phyloP scores from a whole-genome alignment of 2,797 vertebrate species.

The Tauraco hartlaubi region DNA sequence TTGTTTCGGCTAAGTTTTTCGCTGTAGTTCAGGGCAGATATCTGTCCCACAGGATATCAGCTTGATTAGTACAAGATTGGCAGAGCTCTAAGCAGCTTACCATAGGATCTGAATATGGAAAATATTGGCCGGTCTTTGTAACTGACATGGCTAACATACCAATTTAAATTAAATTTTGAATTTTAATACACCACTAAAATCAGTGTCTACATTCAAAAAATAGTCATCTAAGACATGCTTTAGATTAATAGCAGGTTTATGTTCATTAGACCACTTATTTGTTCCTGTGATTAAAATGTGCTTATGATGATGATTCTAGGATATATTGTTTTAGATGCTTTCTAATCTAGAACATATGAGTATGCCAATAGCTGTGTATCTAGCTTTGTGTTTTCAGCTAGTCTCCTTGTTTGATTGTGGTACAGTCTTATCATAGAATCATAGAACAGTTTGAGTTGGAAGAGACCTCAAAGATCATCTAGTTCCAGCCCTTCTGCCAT shows the following conservation, averaged over 20 bases:
- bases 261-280: not conserved
- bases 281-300: not conserved
- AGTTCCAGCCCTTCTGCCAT: too few species aligned
- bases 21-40: not conserved
- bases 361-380: not conserved
- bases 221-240: not conserved
- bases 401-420: not conserved
- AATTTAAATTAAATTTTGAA: not conserved
- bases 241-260: not conserved
- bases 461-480: too few species aligned
- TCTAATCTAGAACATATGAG: not conserved
- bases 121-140: not conserved
- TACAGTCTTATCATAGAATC: not conserved
- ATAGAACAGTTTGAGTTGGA: too few species aligned
- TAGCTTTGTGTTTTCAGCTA: not conserved
- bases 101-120: not conserved
- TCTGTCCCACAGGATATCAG: not conserved
- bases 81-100: not conserved
- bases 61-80: not conserved
- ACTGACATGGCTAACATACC: not conserved
- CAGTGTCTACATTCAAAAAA: not conserved
- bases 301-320: not conserved
- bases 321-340: not conserved
- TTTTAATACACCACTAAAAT: not conserved
- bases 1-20: not conserved